Evolutionary conservation across 2,797 vertebrate genomes (phyloP).

Genomic region (Malurus leucopterus): DNA sequence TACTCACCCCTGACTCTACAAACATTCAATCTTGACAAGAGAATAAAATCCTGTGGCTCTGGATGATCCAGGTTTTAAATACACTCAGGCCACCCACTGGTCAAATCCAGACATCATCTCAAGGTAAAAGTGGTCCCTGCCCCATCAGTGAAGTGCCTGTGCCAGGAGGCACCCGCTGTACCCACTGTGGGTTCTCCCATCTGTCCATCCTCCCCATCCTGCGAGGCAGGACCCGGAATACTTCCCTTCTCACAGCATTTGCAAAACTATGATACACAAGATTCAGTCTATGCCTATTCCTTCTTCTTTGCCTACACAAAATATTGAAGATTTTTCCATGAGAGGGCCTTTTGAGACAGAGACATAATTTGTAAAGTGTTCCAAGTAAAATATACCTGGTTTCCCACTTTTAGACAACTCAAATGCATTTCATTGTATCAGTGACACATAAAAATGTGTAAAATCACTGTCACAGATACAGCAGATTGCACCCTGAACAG

Average conservation of each 20-base stretch:
- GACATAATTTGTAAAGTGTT: not conserved
- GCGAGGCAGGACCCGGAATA: not conserved
- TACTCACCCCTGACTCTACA: not conserved
- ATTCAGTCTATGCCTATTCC: not conserved
- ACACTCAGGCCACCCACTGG: not conserved
- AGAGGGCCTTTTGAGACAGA: not conserved
- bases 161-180: not conserved
- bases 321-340: not conserved
- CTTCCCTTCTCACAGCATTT: not conserved
- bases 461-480: not conserved
- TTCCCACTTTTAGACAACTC: not conserved
- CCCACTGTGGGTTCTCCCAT: accelerated
- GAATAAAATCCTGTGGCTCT: not conserved
- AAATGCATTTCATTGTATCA: not conserved
- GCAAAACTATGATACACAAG: not conserved
- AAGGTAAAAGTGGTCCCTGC: not conserved
- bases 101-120: not conserved
- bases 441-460: not conserved
- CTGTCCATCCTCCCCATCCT: not conserved
- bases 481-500: not conserved
- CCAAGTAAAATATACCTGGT: not conserved
- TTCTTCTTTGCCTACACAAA: not conserved
- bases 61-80: not conserved
- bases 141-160: not conserved
- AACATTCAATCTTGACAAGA: not conserved